Evolutionary conservation across 2,797 vertebrate genomes (phyloP), one percentile per base, ranked within the genome.

Genomic region (Betta splendens): DNA sequence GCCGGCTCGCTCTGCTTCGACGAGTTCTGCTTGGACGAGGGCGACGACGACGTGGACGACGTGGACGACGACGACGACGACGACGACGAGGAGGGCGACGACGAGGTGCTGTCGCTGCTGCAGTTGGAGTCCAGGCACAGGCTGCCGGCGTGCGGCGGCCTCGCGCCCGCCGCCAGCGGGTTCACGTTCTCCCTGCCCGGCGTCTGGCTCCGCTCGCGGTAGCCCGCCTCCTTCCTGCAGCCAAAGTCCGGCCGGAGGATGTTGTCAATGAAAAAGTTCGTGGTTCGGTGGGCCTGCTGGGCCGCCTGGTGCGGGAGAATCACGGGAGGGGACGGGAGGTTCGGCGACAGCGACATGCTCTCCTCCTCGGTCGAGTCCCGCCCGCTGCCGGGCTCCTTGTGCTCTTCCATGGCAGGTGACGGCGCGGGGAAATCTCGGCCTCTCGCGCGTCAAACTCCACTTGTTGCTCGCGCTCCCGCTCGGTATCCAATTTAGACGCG

Each of bases 181-280:
- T 93, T 95, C 22, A 94, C 91, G 69, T 94, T 93, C 57, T 96
- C 95, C 74, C 95, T 87, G 76, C 93, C 94, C 83, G 93, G 83
- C 44, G 91, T 92, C 83, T 92, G 92, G 85, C 91, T 89, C 63
- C 94, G 87, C 7, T 94, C 93, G 43, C 92, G 89, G 77, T 89
- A 91, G 28, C 81, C 86, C 70, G 79, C 83, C 85, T 97, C 94
- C 82, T 94, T 95, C 69, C 93, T 93, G 92, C 94, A 95, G 89
- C 96, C 96, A 87, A 98, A 98, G 90, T 98, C 96, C 75, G 96
- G 96, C 79, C 95, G 93, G 40, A 98, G 89, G 81, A 98, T 97
- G 91, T 98, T 95, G 90, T 97, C 96, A 79, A 97, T 97, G 90
- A 97, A 97, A 87, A 97, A 97, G 95, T 97, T 97, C 70, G 96